These are phyloP conservation scores for Pedionomus torquatus DNA, from an alignment of 2,113 vertebrate genomes.

Conservation along the genomic window DNA sequence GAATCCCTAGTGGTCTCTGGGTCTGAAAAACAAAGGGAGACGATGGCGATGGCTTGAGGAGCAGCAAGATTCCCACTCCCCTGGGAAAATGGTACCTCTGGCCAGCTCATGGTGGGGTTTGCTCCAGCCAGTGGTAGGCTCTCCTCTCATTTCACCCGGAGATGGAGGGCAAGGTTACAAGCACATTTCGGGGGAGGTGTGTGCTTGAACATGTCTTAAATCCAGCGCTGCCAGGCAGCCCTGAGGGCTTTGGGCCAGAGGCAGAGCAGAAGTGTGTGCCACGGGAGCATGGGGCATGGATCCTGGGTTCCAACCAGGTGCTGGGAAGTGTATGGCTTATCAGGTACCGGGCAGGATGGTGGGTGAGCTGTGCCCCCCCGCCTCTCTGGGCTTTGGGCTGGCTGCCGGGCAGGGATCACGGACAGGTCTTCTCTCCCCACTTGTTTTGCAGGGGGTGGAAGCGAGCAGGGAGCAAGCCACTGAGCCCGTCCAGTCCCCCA, in stretches of 20 bases:
- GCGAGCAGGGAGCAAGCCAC: accelerated
- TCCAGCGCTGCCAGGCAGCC: accelerated
- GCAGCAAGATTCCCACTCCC: neutral
- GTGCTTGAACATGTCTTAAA: neutral
- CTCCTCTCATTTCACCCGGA: neutral
- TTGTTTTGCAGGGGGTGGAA: neutral
- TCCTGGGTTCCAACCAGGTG: neutral
- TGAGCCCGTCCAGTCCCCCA: neutral
- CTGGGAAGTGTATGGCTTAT: conserved; percentile 61
- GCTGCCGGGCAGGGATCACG: neutral
- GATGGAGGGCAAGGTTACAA: neutral
- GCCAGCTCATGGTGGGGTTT: neutral
- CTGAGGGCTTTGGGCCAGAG: neutral
- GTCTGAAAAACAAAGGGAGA: conserved; percentile 11
- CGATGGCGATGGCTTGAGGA: neutral
- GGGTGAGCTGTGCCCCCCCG: neutral
- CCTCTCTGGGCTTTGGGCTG: neutral
- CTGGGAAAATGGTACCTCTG: neutral
- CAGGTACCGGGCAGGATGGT: neutral
- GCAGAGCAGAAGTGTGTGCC: neutral
- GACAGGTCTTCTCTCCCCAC: accelerated
- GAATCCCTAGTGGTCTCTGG: conserved; percentile 63
- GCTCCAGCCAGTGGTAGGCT: neutral
- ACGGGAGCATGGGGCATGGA: accelerated
- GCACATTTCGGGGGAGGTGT: neutral